Conservation (phyloP, 2,113 vertebrate species). For the Lepisosteus oculatus region DNA sequence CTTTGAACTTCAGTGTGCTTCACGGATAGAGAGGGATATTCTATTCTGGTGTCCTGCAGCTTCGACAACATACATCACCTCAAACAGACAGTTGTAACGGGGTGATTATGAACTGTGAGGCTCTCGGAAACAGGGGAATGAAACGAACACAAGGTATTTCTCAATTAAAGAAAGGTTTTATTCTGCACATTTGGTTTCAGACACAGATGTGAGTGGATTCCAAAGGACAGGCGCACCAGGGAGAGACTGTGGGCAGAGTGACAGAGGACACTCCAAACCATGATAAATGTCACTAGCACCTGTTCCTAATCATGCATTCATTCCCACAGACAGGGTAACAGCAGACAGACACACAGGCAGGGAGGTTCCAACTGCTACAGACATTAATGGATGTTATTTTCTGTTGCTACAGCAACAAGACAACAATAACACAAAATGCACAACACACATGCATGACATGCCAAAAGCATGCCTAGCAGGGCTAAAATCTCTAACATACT, state of each 20-base stretch:
- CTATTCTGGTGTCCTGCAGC: no score
- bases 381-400: not conserved
- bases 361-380: not conserved
- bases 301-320: not conserved
- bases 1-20: no score
- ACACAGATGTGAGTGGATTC: no score
- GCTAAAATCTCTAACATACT: not conserved
- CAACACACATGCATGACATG: not conserved
- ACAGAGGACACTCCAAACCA: slow-evolving; percentile 7
- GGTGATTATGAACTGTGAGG: no score
- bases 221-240: no score
- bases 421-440: slow-evolving; percentile 5
- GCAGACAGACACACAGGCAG: not conserved
- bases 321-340: not conserved
- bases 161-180: no score
- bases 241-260: not conserved
- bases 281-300: not conserved
- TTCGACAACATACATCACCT: no score
- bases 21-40: no score
- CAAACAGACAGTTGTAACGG: no score
- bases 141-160: no score
- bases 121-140: no score
- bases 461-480: not conserved
- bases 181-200: no score
- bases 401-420: not conserved